phyloP scores from a whole-genome alignment of 2,797 vertebrate genomes.

The Sternarchorhynchus goeldii region DNA sequence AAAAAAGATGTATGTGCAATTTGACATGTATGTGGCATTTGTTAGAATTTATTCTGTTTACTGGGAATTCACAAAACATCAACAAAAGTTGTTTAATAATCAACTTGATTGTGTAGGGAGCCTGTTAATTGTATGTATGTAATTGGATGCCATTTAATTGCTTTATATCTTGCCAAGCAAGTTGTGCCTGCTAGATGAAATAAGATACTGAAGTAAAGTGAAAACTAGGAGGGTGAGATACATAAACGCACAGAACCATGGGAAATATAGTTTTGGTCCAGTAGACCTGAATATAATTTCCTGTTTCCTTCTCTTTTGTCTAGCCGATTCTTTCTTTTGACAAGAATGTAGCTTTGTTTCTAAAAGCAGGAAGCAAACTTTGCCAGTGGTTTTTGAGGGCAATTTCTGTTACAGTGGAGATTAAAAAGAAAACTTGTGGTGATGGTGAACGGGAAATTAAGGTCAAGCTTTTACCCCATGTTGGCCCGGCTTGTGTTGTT shows the following conservation, averaged over 20 bases:
- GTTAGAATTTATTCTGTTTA: too few species aligned
- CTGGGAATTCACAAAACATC: too few species aligned
- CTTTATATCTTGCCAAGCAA: slow-evolving; percentile 46
- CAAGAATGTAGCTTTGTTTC: too few species aligned
- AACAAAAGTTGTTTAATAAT: too few species aligned
- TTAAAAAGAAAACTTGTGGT: not conserved
- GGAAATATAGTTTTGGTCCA: slow-evolving; percentile 9
- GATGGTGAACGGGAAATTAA: not conserved
- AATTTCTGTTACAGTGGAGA: not conserved
- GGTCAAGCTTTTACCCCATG: not conserved
- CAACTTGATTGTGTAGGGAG: too few species aligned
- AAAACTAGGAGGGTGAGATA: not conserved
- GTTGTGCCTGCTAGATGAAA: slow-evolving; percentile 41
- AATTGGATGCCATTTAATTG: not conserved
- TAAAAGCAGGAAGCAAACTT: not conserved
- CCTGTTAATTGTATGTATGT: not conserved
- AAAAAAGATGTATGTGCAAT: too few species aligned
- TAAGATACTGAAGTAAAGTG: not conserved
- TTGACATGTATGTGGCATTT: too few species aligned
- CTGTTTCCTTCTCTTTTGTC: too few species aligned
- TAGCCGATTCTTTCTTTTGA: too few species aligned
- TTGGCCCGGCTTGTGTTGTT: slow-evolving; percentile 11
- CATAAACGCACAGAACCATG: slow-evolving; percentile 7
- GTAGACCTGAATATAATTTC: not conserved
- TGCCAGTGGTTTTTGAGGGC: not conserved